Percentiles rank a stretch among this genome's conserved stretches.
These are phyloP conservation scores for Linepithema humile DNA, from an alignment of 1,140 invertebrate genomes.

Conservation along the genomic window DNA sequence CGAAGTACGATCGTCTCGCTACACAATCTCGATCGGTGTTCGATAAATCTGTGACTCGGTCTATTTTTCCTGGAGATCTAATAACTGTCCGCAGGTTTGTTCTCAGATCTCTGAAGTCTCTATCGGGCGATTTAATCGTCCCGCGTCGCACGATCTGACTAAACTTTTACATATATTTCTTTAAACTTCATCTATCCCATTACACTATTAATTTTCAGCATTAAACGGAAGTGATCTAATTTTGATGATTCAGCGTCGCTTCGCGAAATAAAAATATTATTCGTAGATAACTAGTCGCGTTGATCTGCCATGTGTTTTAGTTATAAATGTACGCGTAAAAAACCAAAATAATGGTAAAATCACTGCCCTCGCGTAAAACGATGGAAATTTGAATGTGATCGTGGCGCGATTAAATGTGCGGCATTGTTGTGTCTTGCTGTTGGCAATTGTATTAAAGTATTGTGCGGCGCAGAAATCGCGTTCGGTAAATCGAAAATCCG, in stretches of 20 bases:
- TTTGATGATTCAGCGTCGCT: background rate
- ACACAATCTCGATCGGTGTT: too few species aligned
- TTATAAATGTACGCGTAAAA: background rate
- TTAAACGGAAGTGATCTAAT: too few species aligned
- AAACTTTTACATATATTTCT: too few species aligned
- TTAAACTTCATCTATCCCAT: too few species aligned
- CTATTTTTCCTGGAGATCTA: too few species aligned
- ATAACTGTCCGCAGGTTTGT: too few species aligned
- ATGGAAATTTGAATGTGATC: slow-evolving; percentile 30
- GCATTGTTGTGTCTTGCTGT: slow-evolving; percentile 49
- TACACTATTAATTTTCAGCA: too few species aligned
- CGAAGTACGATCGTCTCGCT: too few species aligned
- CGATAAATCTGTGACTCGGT: too few species aligned
- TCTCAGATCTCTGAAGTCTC: too few species aligned
- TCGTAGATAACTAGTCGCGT: background rate
- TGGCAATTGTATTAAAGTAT: slow-evolving; percentile 54
- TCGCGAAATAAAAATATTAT: background rate
- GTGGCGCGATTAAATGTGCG: slow-evolving; percentile 37
- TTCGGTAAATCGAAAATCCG: slow-evolving; percentile 55
- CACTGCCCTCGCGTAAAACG: background rate
- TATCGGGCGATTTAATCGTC: too few species aligned
- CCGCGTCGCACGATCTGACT: too few species aligned
- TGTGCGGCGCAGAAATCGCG: slow-evolving; percentile 30
- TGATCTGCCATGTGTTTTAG: background rate
- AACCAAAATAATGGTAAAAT: background rate